Base-by-base conservation (phyloP, 2,888 invertebrate species). In the Pocota personata region DNA sequence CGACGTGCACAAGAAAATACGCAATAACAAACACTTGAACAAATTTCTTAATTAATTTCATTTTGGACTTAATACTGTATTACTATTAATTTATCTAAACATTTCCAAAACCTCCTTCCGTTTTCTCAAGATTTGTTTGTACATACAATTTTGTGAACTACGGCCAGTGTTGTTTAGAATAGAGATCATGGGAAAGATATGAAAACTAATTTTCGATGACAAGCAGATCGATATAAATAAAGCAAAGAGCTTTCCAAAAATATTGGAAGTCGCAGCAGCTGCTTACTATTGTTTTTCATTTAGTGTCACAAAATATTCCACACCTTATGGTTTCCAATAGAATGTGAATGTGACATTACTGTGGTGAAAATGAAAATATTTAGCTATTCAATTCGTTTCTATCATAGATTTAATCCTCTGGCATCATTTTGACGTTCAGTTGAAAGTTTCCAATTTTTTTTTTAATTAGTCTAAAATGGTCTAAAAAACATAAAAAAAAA, bases 1-100 rank as follows among this genome's bases (percentile, higher is more conserved):
- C 55, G 8, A 21, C 24, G 16, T 48, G 46, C 24, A 50, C 37
- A 43, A 84, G 21, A 2, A 75, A 50, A 48, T 32, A 84, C 4
- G 60, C 27, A 64, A 69, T 37, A 57, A 57, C 50, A 69, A 84
- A 64, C 21, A 69, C 19, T 60, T 50, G 27, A 6, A 66, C 3
- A 52, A 62, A 48, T 21, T 64, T 16, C 40, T 50, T 21, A 32
- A 57, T 24, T 8, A 58, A 50, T 10, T 75, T 40, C 83, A 84
- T 84, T 48, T 27, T 66, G 48, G 8, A 48, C 16, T 24, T 71
- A 32, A 4, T 32, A 21, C 16, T 21, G 46, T n/a, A 30, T 14
- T 58, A 12, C 5, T 58, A 16, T 2, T 16, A 46, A 2, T 57
- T 55, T 52, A 43, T 24, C 35, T 52, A 16, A 67, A 37, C 67